Conservation (phyloP, 2,888 invertebrate species). For the Leptogaster cylindrica region DNA sequence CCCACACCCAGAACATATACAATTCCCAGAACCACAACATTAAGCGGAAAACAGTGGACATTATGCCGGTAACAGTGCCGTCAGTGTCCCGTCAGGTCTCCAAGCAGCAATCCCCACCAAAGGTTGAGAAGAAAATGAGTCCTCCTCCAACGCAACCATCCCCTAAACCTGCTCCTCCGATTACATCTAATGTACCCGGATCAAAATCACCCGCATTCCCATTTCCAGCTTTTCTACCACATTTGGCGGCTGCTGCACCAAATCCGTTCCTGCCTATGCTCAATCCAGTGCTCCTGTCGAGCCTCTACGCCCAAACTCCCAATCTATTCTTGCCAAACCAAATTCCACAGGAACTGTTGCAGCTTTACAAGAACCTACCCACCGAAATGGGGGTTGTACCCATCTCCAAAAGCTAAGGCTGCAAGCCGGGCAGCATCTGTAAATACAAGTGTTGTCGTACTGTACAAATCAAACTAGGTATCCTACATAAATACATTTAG, state of each 20-base stretch:
- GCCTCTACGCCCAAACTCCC: slow-evolving; percentile 45
- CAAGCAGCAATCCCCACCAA: slow-evolving; percentile 18
- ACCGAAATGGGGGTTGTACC: slow-evolving; percentile 46
- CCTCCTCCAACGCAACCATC: neutral
- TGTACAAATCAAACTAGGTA: slow-evolving; percentile 23
- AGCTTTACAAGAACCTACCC: slow-evolving; percentile 48
- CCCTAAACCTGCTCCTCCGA: slow-evolving; percentile 12
- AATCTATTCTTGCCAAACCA: slow-evolving; percentile 45
- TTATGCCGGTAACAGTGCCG: slow-evolving; percentile 22
- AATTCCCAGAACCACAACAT: slow-evolving; percentile 49
- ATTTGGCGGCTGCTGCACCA: slow-evolving; percentile 42
- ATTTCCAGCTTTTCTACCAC: slow-evolving; percentile 42
- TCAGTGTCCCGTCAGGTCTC: neutral
- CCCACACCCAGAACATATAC: slow-evolving; percentile 45
- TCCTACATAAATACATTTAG: slow-evolving; percentile 11
- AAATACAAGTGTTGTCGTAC: neutral
- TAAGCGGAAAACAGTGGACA: slow-evolving; percentile 45
- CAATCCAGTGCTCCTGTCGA: slow-evolving; percentile 46
- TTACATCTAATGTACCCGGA: slow-evolving; percentile 26
- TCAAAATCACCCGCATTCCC: slow-evolving; percentile 43
- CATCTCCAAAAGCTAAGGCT: slow-evolving; percentile 48
- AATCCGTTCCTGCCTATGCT: slow-evolving; percentile 45
- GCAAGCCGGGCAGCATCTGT: neutral
- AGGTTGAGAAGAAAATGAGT: neutral
- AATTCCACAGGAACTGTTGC: slow-evolving; percentile 46